Evolutionary conservation across 2,797 vertebrate species (phyloP).

Genomic region (Limosa lapponica): DNA sequence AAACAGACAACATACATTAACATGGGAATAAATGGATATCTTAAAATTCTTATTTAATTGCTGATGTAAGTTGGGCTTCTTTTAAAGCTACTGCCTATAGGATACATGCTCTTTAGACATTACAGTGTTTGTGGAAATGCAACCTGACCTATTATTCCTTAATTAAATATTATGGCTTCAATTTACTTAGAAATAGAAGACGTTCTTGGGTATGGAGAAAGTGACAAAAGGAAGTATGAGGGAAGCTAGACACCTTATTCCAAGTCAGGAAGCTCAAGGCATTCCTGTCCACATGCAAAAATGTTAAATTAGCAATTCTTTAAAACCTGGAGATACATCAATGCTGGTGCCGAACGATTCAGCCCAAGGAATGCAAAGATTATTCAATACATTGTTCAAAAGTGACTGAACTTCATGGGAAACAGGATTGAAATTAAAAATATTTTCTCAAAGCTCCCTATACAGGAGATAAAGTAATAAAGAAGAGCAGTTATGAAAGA

Average conservation of each 20-base stretch:
- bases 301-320: not conserved
- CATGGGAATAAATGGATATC: not conserved
- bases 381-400: not conserved
- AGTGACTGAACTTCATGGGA: not conserved
- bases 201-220: not conserved
- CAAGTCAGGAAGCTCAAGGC: not conserved
- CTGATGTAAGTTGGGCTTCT: not conserved
- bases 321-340: not conserved
- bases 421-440: not conserved
- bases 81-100: not conserved
- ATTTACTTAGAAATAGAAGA: not conserved
- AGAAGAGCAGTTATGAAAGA: not conserved
- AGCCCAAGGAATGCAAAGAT: not conserved
- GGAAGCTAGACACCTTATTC: not conserved
- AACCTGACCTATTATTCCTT: not conserved
- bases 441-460: not conserved
- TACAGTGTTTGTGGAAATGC: not conserved
- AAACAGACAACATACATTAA: not conserved
- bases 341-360: not conserved
- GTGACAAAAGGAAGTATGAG: not conserved
- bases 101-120: not conserved
- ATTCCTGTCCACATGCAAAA: not conserved
- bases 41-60: not conserved
- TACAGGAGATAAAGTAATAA: not conserved
- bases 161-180: not conserved